Percentiles rank a stretch among this genome's conserved stretches.
Evolutionary conservation across 2,113 vertebrate genomes (phyloP).

Genomic region (Ciconia boyciana): DNA sequence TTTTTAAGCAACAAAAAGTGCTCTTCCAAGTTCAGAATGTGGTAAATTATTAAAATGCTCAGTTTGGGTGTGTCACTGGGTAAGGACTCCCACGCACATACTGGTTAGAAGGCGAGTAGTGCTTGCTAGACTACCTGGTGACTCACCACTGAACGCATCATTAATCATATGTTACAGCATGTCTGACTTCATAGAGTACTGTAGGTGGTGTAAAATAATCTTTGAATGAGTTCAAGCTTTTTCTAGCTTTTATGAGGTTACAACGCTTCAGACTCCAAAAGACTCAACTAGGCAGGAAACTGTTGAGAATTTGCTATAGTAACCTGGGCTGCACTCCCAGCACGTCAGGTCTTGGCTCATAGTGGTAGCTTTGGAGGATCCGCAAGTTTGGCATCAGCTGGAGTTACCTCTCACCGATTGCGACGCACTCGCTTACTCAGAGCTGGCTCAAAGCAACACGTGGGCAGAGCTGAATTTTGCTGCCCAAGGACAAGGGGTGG

Average conservation of each 20-base stretch:
- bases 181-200: conserved; percentile 59
- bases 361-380: background rate
- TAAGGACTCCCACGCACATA: conserved; percentile 44
- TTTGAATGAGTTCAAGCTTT: conserved; percentile 53
- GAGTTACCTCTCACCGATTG: background rate
- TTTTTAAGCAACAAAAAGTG: background rate
- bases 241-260: conserved; percentile 54
- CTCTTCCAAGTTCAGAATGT: conserved; percentile 15
- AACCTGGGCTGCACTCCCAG: background rate
- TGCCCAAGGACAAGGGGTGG: conserved; percentile 9
- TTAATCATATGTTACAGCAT: conserved; percentile 63
- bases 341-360: background rate
- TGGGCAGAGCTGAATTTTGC: conserved; percentile 2
- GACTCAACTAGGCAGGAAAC: conserved; percentile 40
- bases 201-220: conserved; percentile 62
- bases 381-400: background rate
- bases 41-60: conserved; percentile 9
- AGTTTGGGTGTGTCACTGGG: conserved; percentile 17
- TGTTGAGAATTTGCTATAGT: conserved; percentile 26
- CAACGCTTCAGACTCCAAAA: background rate
- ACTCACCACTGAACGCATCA: background rate
- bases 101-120: conserved; percentile 47
- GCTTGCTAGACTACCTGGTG: conserved; percentile 46
- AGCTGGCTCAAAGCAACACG: background rate
- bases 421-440: background rate